Evolutionary conservation across 2,113 vertebrate species (phyloP), one percentile per base, ranked within the genome.

Genomic region (Forbesichthys papilliferus): DNA sequence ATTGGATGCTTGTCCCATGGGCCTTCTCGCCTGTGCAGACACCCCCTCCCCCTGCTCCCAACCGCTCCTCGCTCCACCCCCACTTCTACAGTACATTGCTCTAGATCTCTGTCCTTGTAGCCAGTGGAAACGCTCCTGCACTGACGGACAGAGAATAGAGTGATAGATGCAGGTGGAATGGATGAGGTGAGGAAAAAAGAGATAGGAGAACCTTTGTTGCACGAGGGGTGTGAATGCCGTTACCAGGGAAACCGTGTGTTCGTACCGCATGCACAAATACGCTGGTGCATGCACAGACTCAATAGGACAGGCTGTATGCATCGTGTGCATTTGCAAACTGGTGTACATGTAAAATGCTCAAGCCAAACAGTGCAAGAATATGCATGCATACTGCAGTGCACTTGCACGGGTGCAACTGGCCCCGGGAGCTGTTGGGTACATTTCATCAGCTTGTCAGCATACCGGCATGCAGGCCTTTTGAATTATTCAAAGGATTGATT

Each of bases 1-100:
- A 73, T 61, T 60, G 74, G 77, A 74, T 79, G 63, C 11, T 14
- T 8, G 69, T 90, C 90, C 87, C 86, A 58, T 16, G 87, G 84
- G 87, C 66, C 74, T 75, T 49, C 76, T 86, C 73, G 80, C 59
- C 80, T 73, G 62, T 55, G 0, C 18, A 69, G 53, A 54, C 62
- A 63, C 1, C 11, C 8, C 62, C 9, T 27, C 12, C 62, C 9
- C 48, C 9, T 11, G 5, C 48, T 34, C 48, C 36, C 13, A 12
- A 10, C 10, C 10, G 8, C 52, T n/a, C 1, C 16, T 71, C 69
- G 51, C 56, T 59, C 61, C 48, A 13, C 53, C 72, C 71, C 48
- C 66, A 54, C 10, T 11, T 20, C 52, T n/a, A 42, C 63, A 27
- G 27, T 3, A 27, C 27, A 27, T 27, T 9, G 14, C 33, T 34